Evolutionary conservation across 1,140 invertebrate genomes (phyloP).

Genomic region (Drosophila mauritiana): DNA sequence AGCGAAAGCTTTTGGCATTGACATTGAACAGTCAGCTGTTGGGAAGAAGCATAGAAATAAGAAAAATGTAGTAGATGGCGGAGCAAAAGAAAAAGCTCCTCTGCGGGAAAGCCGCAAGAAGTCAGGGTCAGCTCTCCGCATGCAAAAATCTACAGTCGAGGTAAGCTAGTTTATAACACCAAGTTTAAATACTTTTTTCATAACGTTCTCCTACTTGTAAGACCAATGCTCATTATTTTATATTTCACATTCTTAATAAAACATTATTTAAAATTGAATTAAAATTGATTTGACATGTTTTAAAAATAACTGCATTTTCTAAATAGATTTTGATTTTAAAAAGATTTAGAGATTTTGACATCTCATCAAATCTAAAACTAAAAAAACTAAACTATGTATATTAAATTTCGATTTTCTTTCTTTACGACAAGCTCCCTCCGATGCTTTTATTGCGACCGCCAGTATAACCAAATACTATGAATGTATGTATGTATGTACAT

Average conservation of each 20-base stretch:
- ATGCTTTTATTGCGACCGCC: background rate
- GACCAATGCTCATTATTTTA: no score
- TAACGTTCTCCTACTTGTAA: no score
- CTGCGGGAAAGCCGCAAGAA: conserved; percentile 38
- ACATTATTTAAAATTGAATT: no score
- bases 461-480: background rate
- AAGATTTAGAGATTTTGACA: no score
- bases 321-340: no score
- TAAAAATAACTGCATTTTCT: no score
- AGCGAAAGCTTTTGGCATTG: conserved; percentile 50
- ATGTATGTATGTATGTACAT: background rate
- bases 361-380: no score
- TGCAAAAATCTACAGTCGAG: conserved; percentile 18
- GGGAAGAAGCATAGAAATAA: no score
- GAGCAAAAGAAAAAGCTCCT: conserved; percentile 14
- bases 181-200: background rate
- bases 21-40: conserved; percentile 59
- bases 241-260: no score
- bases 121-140: conserved; percentile 24
- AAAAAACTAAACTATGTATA: no score
- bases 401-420: no score
- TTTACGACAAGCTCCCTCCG: background rate
- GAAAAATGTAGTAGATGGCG: background rate
- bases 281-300: no score
- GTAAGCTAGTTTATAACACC: conserved; percentile 1